A percentile compares a stretch with the other conserved stretches of the same genome.
phyloP scores from a whole-genome alignment of 2,113 vertebrate genomes.

The Periophthalmus modestus region DNA sequence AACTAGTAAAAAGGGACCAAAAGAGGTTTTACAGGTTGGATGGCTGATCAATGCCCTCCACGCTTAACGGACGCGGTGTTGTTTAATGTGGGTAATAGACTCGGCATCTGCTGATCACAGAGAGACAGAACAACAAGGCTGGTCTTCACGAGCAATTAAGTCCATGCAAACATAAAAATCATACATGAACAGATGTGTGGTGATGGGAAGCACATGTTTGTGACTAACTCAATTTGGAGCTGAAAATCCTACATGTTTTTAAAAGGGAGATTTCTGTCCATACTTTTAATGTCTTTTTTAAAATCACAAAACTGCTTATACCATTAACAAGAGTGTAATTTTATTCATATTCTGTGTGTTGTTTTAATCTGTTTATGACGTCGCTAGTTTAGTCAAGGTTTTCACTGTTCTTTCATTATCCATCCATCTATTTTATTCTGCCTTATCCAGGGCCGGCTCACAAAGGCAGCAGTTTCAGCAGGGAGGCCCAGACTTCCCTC shows the following conservation, averaged over 20 bases:
- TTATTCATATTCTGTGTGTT: too few relatives aligned
- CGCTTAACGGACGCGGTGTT: background rate
- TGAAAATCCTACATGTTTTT: background rate
- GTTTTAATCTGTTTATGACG: too few relatives aligned
- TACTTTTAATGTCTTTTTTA: too few relatives aligned
- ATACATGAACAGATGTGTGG: background rate
- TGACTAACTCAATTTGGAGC: background rate
- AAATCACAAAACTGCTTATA: background rate
- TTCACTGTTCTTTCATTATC: too few relatives aligned
- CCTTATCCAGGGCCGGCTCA: too few relatives aligned
- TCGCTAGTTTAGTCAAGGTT: too few relatives aligned
- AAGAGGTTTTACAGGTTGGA: slow-evolving; percentile 14
- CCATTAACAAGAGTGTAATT: too few relatives aligned
- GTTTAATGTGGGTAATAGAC: slow-evolving; percentile 29
- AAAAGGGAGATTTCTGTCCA: background rate
- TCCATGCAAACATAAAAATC: background rate
- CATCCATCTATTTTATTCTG: too few relatives aligned
- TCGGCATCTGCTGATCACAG: slow-evolving; percentile 42
- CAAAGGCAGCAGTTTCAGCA: too few relatives aligned
- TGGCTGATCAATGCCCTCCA: slow-evolving; percentile 20
- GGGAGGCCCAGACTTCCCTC: too few relatives aligned
- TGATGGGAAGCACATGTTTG: background rate
- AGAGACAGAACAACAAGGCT: slow-evolving; percentile 23
- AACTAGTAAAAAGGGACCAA: slow-evolving; percentile 14
- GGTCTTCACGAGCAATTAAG: background rate